A percentile compares a stretch with the other conserved stretches of the same genome.
These are phyloP conservation scores for Zaprionus camerounensis DNA, from an alignment of 1,140 invertebrate species.

Conservation along the genomic window DNA sequence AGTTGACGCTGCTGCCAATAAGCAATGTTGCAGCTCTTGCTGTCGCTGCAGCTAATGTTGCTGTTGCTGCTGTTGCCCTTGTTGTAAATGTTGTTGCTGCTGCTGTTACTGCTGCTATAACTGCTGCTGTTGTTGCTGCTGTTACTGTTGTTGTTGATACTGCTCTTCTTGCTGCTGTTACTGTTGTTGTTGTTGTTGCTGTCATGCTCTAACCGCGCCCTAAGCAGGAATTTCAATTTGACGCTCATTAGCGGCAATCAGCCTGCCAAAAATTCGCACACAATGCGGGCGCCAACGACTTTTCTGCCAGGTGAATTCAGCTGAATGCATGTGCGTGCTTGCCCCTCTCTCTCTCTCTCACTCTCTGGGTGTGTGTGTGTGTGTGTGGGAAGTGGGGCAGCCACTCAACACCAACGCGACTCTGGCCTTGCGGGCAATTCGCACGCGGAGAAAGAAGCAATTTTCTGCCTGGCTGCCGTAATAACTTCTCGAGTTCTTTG, in stretches of 20 bases:
- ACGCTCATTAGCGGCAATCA: conserved; percentile 67
- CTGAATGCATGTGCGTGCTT: conserved; percentile 13
- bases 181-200: not conserved
- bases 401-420: not conserved
- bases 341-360: not conserved
- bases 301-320: conserved; percentile 21
- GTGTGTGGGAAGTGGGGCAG: not conserved
- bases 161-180: not conserved
- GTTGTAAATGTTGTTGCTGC: too few species aligned
- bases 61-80: not conserved
- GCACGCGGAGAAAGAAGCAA: conserved; percentile 56
- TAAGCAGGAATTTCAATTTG: conserved; percentile 63
- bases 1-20: too few species aligned
- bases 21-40: too few species aligned
- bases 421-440: conserved; percentile 39
- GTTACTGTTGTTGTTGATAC: not conserved
- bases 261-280: conserved; percentile 26
- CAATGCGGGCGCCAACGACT: conserved; percentile 32
- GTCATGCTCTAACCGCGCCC: not conserved
- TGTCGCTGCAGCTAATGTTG: not conserved
- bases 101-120: not conserved
- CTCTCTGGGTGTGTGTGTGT: conserved; percentile 6
- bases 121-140: too few species aligned
- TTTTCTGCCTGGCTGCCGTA: conserved; percentile 62
- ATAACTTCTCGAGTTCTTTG: conserved; percentile 54